phyloP scores from a whole-genome alignment of 30 jellyfish, hydroid and myxozoan genomes.

The Clytia hemisphaerica region DNA sequence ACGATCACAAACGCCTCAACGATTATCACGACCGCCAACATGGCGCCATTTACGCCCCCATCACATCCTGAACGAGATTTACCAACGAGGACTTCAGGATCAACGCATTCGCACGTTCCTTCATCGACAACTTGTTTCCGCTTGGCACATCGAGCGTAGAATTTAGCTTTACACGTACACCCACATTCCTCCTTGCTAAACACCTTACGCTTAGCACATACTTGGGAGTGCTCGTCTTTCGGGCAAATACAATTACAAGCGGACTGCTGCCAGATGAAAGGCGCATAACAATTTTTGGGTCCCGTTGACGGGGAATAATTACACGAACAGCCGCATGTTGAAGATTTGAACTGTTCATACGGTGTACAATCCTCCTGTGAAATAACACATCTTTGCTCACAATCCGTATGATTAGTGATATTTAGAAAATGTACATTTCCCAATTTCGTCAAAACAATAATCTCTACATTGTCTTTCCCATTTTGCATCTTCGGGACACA shows the following conservation, averaged over 20 bases:
- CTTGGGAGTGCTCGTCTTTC: not conserved
- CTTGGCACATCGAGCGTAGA: slow-evolving; percentile 1
- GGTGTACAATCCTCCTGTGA: slow-evolving; percentile 15
- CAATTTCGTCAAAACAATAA: not conserved
- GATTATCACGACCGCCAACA: slow-evolving; percentile 21
- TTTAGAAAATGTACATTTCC: not conserved
- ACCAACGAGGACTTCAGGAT: not conserved
- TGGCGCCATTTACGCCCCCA: slow-evolving; percentile 16
- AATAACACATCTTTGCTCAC: slow-evolving; percentile 10
- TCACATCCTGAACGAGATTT: slow-evolving; percentile 6
- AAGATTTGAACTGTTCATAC: not conserved
- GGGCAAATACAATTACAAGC: slow-evolving; percentile 34
- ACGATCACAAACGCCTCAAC: slow-evolving; percentile 10
- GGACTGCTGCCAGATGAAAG: slow-evolving; percentile 30
- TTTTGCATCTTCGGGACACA: slow-evolving; percentile 24
- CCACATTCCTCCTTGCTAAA: slow-evolving; percentile 15
- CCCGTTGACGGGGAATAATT: slow-evolving; percentile 9
- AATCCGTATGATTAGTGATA: slow-evolving; percentile 22
- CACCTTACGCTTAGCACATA: slow-evolving; percentile 16
- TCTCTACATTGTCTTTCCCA: not conserved
- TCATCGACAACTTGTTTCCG: slow-evolving; percentile 7
- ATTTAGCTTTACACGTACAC: slow-evolving; percentile 8
- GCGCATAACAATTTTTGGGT: slow-evolving; percentile 6
- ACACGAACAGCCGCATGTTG: slow-evolving; percentile 26
- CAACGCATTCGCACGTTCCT: slow-evolving; percentile 11